phyloP scores from a whole-genome alignment of 2,888 invertebrate species.

The Chesias legatella region DNA sequence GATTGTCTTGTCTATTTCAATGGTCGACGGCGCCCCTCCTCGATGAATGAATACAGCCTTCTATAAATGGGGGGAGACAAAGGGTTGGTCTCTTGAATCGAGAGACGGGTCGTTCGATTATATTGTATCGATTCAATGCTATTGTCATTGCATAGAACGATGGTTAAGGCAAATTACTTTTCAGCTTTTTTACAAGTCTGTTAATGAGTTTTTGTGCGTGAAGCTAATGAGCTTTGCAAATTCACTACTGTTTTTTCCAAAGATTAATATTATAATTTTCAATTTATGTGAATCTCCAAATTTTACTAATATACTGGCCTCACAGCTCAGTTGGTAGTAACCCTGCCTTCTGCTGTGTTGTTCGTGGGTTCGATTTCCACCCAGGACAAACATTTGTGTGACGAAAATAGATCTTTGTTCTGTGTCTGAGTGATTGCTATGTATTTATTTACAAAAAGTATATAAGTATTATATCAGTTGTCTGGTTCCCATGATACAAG shows the following conservation, averaged over 20 bases:
- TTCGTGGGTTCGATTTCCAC: too few relatives aligned
- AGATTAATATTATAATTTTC: neutral
- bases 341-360: too few relatives aligned
- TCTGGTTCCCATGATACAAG: too few relatives aligned
- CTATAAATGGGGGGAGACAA: slow-evolving; percentile 77
- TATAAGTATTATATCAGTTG: too few relatives aligned
- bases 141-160: slow-evolving; percentile 72
- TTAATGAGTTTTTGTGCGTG: slow-evolving; percentile 29
- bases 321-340: too few relatives aligned
- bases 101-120: slow-evolving; percentile 79
- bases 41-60: slow-evolving; percentile 74
- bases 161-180: slow-evolving; percentile 79
- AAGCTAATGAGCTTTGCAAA: slow-evolving; percentile 20
- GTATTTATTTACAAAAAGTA: too few relatives aligned
- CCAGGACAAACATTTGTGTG: too few relatives aligned
- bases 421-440: too few relatives aligned
- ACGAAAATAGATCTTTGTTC: too few relatives aligned
- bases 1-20: slow-evolving; percentile 80
- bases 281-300: too few relatives aligned
- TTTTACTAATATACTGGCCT: too few relatives aligned
- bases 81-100: slow-evolving; percentile 80
- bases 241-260: neutral
- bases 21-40: slow-evolving; percentile 76
- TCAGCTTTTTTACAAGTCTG: slow-evolving; percentile 51
- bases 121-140: slow-evolving; percentile 77